These are phyloP conservation scores for Sphaerophoria rueppellii DNA, from an alignment of 2,888 invertebrate species.

Conservation along the genomic window DNA sequence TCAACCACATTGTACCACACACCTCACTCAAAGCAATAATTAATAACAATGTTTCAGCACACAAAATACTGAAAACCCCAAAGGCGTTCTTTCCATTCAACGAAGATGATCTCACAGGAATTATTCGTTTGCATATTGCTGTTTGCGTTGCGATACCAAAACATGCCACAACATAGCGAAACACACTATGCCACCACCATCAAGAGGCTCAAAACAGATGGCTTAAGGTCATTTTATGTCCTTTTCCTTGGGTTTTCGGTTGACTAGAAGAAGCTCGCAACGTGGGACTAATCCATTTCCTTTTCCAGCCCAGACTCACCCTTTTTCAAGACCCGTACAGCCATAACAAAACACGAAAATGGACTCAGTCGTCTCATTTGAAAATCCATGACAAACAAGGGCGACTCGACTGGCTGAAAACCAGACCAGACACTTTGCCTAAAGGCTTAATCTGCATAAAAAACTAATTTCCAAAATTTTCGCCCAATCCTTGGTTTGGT, in stretches of 20 bases:
- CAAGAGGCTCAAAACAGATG: slow-evolving; percentile 59
- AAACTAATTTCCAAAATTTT: slow-evolving; percentile 69
- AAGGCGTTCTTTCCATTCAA: slow-evolving; percentile 53
- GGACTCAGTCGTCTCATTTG: slow-evolving; percentile 22
- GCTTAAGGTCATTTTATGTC: slow-evolving; percentile 61
- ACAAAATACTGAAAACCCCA: slow-evolving; percentile 28
- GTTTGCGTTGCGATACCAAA: not conserved
- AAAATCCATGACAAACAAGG: not conserved
- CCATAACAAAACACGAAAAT: slow-evolving; percentile 46
- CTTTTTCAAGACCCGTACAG: slow-evolving; percentile 1
- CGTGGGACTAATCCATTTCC: not conserved
- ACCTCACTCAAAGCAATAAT: slow-evolving; percentile 49
- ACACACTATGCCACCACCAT: slow-evolving; percentile 28
- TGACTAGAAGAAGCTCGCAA: not conserved
- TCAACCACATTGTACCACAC: slow-evolving; percentile 40
- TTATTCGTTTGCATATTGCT: slow-evolving; percentile 55
- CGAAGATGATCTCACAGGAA: slow-evolving; percentile 54
- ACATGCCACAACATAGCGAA: not conserved
- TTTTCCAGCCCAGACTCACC: slow-evolving; percentile 18
- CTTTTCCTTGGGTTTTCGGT: slow-evolving; percentile 28
- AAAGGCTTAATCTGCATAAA: slow-evolving; percentile 72
- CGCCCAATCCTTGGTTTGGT: slow-evolving; percentile 22
- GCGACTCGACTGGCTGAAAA: not conserved
- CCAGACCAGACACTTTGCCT: slow-evolving; percentile 56
- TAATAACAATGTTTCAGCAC: slow-evolving; percentile 55